phyloP scores from a whole-genome alignment of 2,113 vertebrate species.

The Tylochromis polylepis region DNA sequence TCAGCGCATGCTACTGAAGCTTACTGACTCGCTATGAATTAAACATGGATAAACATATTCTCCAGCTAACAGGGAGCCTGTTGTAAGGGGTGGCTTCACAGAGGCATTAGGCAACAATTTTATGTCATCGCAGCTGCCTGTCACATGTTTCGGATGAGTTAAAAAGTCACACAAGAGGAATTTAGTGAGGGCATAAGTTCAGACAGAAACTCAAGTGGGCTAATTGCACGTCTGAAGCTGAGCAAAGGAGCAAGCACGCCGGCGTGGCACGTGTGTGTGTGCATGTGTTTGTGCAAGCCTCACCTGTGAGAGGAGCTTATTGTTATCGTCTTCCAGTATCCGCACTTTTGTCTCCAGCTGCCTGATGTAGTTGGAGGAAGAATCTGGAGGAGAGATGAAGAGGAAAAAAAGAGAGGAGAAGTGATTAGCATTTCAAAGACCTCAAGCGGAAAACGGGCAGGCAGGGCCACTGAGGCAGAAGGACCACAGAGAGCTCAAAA shows the following conservation, averaged over 20 bases:
- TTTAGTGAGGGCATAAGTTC: neutral
- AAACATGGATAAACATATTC: conserved; percentile 57
- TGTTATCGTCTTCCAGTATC: conserved; percentile 86
- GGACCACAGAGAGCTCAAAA: neutral
- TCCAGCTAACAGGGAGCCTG: conserved; percentile 23
- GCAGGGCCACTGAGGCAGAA: conserved; percentile 23
- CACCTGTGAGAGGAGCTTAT: conserved; percentile 90
- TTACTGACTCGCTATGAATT: conserved; percentile 59
- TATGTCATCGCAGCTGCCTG: neutral
- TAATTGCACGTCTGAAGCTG: neutral
- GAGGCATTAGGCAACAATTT: neutral
- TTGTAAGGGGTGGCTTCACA: neutral
- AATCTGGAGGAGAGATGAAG: conserved; percentile 71
- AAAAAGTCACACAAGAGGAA: neutral
- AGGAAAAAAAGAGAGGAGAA: conserved; percentile 4
- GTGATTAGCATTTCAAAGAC: conserved; percentile 66
- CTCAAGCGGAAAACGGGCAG: neutral
- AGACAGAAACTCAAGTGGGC: neutral
- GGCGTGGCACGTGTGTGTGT: neutral
- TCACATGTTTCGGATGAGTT: neutral
- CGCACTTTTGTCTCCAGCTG: conserved; percentile 94
- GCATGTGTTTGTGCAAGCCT: neutral
- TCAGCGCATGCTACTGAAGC: conserved; percentile 23
- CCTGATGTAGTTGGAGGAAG: conserved; percentile 87
- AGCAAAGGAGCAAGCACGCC: neutral